A percentile compares a stretch with the other conserved stretches of the same genome.
These are phyloP conservation scores for Oxyura jamaicensis DNA, from an alignment of 2,113 vertebrate genomes.

Conservation along the genomic window DNA sequence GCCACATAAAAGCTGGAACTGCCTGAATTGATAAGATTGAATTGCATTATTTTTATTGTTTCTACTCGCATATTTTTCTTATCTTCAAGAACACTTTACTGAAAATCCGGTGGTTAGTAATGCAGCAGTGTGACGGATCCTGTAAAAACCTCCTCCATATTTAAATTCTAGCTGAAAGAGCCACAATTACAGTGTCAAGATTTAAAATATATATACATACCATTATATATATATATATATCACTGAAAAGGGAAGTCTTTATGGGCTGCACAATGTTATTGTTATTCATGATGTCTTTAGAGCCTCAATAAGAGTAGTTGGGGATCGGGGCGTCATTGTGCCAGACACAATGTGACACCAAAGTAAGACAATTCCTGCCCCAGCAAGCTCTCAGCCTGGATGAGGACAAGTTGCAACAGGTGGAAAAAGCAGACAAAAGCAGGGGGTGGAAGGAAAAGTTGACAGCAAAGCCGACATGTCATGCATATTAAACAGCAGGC, in stretches of 20 bases:
- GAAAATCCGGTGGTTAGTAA: background rate
- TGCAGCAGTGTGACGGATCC: background rate
- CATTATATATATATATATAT: background rate
- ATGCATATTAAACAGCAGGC: constrained; percentile 52
- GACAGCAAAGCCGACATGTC: constrained; percentile 40
- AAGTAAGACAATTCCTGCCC: background rate
- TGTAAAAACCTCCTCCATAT: constrained; percentile 6
- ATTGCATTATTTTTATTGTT: constrained; percentile 69
- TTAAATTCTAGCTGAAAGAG: background rate
- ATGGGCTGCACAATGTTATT: background rate
- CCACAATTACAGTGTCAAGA: background rate
- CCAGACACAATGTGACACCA: background rate
- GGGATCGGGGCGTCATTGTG: background rate
- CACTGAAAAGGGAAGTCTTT: background rate
- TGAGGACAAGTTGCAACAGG: constrained; percentile 58
- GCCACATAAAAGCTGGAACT: constrained; percentile 68
- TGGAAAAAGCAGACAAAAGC: constrained; percentile 31
- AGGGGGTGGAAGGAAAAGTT: constrained; percentile 37
- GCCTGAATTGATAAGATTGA: constrained; percentile 70
- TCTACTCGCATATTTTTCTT: constrained; percentile 46
- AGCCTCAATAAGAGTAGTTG: rapidly evolving
- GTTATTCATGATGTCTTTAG: background rate
- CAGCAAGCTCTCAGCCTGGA: background rate
- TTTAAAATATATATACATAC: background rate
- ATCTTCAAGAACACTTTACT: constrained; percentile 58